Evolutionary conservation across 2,797 vertebrate species (phyloP), one percentile per base, ranked within the genome.

Genomic region (Mustela erminea): DNA sequence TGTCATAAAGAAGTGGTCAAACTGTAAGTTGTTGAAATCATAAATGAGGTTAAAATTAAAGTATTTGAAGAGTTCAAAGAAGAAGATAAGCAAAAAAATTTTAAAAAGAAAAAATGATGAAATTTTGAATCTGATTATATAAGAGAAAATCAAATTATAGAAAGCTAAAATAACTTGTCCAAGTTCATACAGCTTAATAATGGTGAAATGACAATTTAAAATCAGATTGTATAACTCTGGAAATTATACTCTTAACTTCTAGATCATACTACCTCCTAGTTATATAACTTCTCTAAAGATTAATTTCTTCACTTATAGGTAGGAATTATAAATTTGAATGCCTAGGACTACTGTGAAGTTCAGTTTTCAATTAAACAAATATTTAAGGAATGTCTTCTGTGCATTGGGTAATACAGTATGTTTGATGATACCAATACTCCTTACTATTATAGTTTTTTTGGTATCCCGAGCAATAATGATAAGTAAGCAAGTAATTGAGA

Each of bases 21-120:
- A 88, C 7, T 90, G 8, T 85, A 89, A 68, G 14, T 74, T 94
- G 21, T 58, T 91, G 74, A 95, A 77, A 62, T 70, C 21, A 95
- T 58, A 43, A 93, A 0, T 74, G 27, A 97, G 41, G 78, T 60
- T 58, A 77, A 96, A 95, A 95, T 93, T 35, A 85, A 97, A 62
- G 32, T 81, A 35, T 29, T 88, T 60, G 15, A 89, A 95, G 49
- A 78, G 23, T 56, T 11, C 60, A 90, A 85, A 82, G 23, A 83
- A 35, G n/a, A 77, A 68, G 14, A 12, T 38, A 32, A 21, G 3
- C 25, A 2, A 32, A 81, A 64, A 23, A 9, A 38, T 4, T 29
- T 32, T 13, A 11, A 18, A 89, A 52, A 12, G 29, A 43, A 23
- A 52, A 85, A 80, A 32, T 64, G 3, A 68, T 94, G 1, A 83